Percentiles rank a stretch among this genome's conserved stretches.
phyloP scores from a whole-genome alignment of 2,888 invertebrate species.

The Vannuccia rotundouncinata region DNA sequence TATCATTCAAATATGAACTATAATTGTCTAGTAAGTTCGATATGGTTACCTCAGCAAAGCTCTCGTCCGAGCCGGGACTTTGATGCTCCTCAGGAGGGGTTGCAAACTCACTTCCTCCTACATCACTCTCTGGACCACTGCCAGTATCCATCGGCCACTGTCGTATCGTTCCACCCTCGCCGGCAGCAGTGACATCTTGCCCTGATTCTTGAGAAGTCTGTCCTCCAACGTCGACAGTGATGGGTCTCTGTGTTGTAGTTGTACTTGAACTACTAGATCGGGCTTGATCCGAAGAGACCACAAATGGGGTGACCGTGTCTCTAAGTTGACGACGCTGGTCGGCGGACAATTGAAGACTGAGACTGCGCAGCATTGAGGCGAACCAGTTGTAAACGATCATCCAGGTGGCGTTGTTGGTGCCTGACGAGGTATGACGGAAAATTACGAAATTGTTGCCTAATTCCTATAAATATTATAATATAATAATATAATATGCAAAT shows the following conservation, averaged over 20 bases:
- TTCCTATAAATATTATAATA: no score
- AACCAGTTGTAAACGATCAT: not conserved
- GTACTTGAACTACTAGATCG: not conserved
- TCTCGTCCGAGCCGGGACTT: not conserved
- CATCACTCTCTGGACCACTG: not conserved
- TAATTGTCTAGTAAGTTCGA: no score
- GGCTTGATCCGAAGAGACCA: not conserved
- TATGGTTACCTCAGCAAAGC: not conserved
- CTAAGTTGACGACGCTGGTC: not conserved
- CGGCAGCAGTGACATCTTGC: not conserved
- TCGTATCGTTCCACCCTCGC: not conserved
- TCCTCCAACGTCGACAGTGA: not conserved
- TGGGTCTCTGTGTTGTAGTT: not conserved
- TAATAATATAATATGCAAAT: no score
- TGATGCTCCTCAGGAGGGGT: not conserved
- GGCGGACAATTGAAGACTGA: not conserved
- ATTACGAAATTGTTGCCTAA: no score
- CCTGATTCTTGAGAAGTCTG: not conserved
- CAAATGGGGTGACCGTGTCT: not conserved
- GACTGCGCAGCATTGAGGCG: not conserved
- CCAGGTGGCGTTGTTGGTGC: not conserved
- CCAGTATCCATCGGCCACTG: not conserved
- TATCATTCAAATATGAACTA: no score
- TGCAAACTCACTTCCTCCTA: not conserved
- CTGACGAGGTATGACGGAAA: no score